Evolutionary conservation across 2,888 invertebrate genomes (phyloP).

Genomic region (Germaria angustata): DNA sequence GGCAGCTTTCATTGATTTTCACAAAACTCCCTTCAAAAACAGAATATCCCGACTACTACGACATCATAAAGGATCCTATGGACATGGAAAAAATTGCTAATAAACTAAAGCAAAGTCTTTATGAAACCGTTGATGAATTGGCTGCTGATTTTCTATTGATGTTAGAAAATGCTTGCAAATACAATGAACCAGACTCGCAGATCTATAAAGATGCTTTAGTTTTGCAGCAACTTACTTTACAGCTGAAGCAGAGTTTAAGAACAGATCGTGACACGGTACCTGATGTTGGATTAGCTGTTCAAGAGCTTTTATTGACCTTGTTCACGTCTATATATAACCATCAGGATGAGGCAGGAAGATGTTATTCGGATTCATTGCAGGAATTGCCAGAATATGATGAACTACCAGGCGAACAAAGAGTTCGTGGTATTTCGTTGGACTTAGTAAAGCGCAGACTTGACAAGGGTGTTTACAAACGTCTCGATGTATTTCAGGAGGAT

Average conservation of each 20-base stretch:
- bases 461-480: conserved; percentile 92
- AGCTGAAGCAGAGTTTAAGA: conserved; percentile 93
- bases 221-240: conserved; percentile 93
- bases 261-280: conserved; percentile 87
- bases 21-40: conserved; percentile 95
- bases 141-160: conserved; percentile 94
- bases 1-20: conserved; percentile 96
- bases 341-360: conserved; percentile 97
- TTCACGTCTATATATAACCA: conserved; percentile 97
- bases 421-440: conserved; percentile 93
- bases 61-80: conserved; percentile 97
- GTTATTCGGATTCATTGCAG: conserved; percentile 96
- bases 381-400: conserved; percentile 94
- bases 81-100: conserved; percentile 97
- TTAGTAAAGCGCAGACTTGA: conserved; percentile 95
- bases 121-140: conserved; percentile 91
- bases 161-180: conserved; percentile 98
- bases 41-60: conserved; percentile 98
- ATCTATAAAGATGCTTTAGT: conserved; percentile 98
- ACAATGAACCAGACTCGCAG: conserved; percentile 98
- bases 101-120: conserved; percentile 88
- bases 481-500: conserved; percentile 98
- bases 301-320: conserved; percentile 93
- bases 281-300: conserved; percentile 92
- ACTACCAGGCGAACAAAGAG: conserved; percentile 82